Evolutionary conservation across 2,888 invertebrate genomes (phyloP), one percentile per base, ranked within the genome.

Genomic region (Drosophila buzzatii): DNA sequence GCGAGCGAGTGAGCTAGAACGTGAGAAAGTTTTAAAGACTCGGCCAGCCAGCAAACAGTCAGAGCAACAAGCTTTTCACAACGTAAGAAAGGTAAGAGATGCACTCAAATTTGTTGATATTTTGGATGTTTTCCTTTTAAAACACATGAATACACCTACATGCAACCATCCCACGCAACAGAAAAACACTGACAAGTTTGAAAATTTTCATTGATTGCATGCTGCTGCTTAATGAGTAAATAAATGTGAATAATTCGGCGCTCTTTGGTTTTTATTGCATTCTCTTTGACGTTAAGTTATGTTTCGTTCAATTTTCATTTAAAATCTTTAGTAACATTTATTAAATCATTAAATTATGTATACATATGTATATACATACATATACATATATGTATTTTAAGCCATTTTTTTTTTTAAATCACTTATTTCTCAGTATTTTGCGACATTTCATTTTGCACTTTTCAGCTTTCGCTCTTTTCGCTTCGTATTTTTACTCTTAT

Each of bases 41-140:
- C 51, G 47, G 37, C 63, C 69, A 73, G 62, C 63, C 18, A 27
- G 27, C 27, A 5, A 27, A 0, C 63, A 33, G 14, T 33, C 51
- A 14, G 49, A 45, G 35, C 39, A 56, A 39, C 56, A 60, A 57
- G 57, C 45, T 45, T 58, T 45, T 45, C 35, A 20, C n/a, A 33
- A 67, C 56, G 56, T 59, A 52, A 44, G 37, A 70, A 81, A 82
- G 85, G 85, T 82, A 78, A 75, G 73, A 84, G 71, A 57, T 86
- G 82, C 87, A 81, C 67, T 51, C 57, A 42, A 56, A 56, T 64
- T 66, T 18, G 47, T 60, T 70, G 64, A 65, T 67, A 51, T 68
- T 67, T 60, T 23, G 58, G 57, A 65, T 68, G 56, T 39, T 59
- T 64, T 56, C 35, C 64, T 62, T 31, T 64, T 35, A 16, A 65